phyloP scores from a whole-genome alignment of 2,888 invertebrate genomes.

The Drosophila nigricruria region DNA sequence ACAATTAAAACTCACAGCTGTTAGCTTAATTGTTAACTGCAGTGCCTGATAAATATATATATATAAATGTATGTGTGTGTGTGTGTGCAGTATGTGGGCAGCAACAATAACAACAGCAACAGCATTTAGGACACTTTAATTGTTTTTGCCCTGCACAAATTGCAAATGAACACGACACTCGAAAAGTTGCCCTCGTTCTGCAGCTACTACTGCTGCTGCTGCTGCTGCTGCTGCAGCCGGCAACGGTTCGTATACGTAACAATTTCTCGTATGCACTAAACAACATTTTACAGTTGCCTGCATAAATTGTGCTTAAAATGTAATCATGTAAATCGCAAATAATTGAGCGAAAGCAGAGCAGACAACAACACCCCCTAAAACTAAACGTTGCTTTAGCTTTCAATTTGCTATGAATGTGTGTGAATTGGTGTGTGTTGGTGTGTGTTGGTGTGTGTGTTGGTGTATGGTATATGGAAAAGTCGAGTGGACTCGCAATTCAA shows the following conservation, averaged over 20 bases:
- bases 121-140: constrained; percentile 68
- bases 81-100: constrained; percentile 3
- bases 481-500: constrained; percentile 44
- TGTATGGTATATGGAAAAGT: constrained; percentile 16
- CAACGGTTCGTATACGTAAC: constrained; percentile 70
- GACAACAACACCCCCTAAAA: constrained; percentile 33
- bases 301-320: constrained; percentile 74
- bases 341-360: constrained; percentile 48
- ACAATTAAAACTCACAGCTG: constrained; percentile 65
- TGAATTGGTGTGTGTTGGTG: not conserved
- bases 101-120: constrained; percentile 41
- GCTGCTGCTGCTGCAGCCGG: constrained; percentile 10
- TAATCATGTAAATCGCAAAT: constrained; percentile 76
- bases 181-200: constrained; percentile 60
- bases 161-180: constrained; percentile 79
- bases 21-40: constrained; percentile 78
- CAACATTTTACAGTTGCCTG: constrained; percentile 65
- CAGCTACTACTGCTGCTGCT: not conserved
- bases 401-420: constrained; percentile 26
- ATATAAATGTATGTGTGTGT: not conserved
- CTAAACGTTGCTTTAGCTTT: constrained; percentile 37
- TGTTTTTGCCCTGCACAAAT: constrained; percentile 74
- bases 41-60: constrained; percentile 6
- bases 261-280: constrained; percentile 47
- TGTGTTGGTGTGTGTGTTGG: not conserved